These are phyloP conservation scores for Blastomussa wellsi DNA, from an alignment of 92 coral and sea anemone species.

Conservation along the genomic window DNA sequence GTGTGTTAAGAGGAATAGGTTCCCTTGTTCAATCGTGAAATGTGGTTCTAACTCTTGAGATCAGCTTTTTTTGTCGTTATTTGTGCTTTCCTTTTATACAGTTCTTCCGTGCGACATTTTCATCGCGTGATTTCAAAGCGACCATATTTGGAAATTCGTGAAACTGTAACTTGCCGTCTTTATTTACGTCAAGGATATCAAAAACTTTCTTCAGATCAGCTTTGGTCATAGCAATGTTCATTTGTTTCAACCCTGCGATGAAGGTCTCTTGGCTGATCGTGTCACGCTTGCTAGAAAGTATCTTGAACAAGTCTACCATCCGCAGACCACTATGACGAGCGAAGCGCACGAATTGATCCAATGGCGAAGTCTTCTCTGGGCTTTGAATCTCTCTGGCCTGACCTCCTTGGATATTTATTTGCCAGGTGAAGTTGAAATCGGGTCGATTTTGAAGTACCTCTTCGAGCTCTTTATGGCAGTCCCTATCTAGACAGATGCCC, in stretches of 20 bases:
- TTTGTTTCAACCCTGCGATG: constrained; percentile 48
- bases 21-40: not conserved
- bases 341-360: constrained; percentile 56
- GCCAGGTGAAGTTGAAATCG: constrained; percentile 63
- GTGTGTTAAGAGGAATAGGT: not conserved
- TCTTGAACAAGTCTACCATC: constrained; percentile 66
- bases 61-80: not conserved
- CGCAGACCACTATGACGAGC: constrained; percentile 51
- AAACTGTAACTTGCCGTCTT: constrained; percentile 58
- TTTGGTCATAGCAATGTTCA: constrained; percentile 57
- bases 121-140: constrained; percentile 20
- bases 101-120: not conserved
- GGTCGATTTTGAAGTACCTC: constrained; percentile 52
- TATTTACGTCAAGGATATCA: constrained; percentile 50
- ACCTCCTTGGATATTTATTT: constrained; percentile 58
- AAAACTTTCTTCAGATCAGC: constrained; percentile 45
- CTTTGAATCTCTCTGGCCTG: constrained; percentile 12
- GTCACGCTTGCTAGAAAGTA: constrained; percentile 41
- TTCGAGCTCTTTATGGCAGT: constrained; percentile 54
- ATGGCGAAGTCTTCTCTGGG: constrained; percentile 40
- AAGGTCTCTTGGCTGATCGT: constrained; percentile 40
- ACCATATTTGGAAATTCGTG: constrained; percentile 57
- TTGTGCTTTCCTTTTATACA: not conserved
- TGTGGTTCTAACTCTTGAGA: too few relatives aligned
- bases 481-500: constrained; percentile 53